A percentile compares a stretch with the other conserved stretches of the same genome.
These are phyloP conservation scores for Thermophis baileyi DNA, from an alignment of 2,113 vertebrate genomes.

Conservation along the genomic window DNA sequence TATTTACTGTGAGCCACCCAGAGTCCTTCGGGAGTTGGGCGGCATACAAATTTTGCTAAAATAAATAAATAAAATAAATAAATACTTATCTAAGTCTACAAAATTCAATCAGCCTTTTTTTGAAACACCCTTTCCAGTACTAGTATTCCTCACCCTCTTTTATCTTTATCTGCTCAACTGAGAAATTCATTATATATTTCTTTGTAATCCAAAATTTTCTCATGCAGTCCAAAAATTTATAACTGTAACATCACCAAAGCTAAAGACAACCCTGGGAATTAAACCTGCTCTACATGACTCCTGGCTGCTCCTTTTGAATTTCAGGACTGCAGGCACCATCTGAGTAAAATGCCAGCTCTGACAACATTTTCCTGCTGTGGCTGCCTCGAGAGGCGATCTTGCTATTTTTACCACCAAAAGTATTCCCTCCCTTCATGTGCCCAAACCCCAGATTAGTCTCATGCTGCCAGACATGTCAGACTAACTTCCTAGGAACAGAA, in stretches of 20 bases:
- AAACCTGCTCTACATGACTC: not conserved
- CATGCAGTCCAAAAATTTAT: not conserved
- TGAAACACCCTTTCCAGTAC: not conserved
- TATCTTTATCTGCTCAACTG: not conserved
- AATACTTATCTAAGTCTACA: not conserved
- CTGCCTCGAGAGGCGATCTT: constrained; percentile 3
- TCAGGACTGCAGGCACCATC: not conserved
- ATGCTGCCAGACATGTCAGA: constrained; percentile 45
- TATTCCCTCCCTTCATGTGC: constrained; percentile 1
- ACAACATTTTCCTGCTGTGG: not conserved
- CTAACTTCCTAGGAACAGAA: constrained; percentile 46
- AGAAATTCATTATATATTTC: not conserved
- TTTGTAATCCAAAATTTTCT: not conserved
- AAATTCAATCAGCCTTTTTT: not conserved
- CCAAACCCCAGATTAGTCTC: constrained; percentile 50
- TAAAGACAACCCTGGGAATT: not conserved
- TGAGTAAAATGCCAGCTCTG: not conserved
- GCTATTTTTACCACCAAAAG: constrained; percentile 36
- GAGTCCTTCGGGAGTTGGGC: too few relatives aligned
- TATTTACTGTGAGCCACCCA: too few relatives aligned
- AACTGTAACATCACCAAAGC: not conserved
- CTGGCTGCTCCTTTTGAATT: not conserved
- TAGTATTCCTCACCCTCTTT: not conserved
- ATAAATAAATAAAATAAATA: too few relatives aligned
- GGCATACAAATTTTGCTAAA: too few relatives aligned